Conservation (phyloP, 2,113 vertebrate genomes). For the Gobio gobio region DNA sequence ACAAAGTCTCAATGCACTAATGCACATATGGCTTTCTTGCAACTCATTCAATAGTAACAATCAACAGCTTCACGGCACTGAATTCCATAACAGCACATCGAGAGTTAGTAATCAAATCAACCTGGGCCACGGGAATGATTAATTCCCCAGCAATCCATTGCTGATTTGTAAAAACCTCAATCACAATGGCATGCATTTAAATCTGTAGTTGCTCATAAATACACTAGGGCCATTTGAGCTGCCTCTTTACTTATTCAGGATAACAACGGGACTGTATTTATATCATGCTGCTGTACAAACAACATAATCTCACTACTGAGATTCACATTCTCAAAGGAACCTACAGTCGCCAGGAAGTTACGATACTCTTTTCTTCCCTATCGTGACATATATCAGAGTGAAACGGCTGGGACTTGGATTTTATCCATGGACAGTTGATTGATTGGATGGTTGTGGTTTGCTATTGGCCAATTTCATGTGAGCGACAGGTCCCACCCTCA, state of each 20-base stretch:
- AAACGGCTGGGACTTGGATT: too few species aligned
- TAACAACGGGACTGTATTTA: background rate
- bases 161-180: conserved; percentile 26
- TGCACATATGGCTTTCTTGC: conserved; percentile 6
- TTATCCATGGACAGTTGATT: too few species aligned
- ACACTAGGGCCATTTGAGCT: background rate
- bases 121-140: conserved; percentile 19
- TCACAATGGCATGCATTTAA: conserved; percentile 20
- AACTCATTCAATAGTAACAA: background rate
- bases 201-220: conserved; percentile 6
- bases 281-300: background rate
- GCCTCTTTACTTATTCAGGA: background rate
- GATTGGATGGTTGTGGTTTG: too few species aligned
- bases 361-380: too few species aligned
- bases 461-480: too few species aligned
- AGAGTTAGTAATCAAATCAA: conserved; percentile 42
- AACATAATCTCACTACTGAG: background rate
- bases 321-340: background rate
- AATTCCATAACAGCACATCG: background rate
- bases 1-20: conserved; percentile 3
- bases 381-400: too few species aligned
- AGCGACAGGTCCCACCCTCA: too few species aligned
- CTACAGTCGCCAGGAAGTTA: too few species aligned
- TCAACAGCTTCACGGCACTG: background rate
- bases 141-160: conserved; percentile 7